These are phyloP conservation scores for Pinna nobilis DNA, from an alignment of 1,140 invertebrate genomes.

Conservation along the genomic window DNA sequence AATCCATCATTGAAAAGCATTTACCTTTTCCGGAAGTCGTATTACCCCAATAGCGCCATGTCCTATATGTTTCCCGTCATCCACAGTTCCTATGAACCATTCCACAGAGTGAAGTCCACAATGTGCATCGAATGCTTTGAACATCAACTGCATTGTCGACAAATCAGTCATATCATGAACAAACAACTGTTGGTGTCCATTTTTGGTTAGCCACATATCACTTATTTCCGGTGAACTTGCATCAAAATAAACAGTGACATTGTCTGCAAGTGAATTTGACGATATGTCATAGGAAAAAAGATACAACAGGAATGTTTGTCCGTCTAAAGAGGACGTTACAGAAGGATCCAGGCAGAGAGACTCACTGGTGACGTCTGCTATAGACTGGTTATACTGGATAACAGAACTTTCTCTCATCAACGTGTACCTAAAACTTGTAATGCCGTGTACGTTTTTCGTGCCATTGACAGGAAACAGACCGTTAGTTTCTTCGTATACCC, in stretches of 20 bases:
- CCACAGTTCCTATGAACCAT: slow-evolving; percentile 42
- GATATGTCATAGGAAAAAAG: slow-evolving; percentile 45
- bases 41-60: slow-evolving; percentile 28
- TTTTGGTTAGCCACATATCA: slow-evolving; percentile 40
- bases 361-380: slow-evolving; percentile 34
- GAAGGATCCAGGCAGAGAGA: slow-evolving; percentile 15
- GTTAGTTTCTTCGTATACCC: slow-evolving; percentile 32
- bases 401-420: neutral
- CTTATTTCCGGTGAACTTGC: slow-evolving; percentile 39
- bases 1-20: neutral
- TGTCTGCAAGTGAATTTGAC: slow-evolving; percentile 39
- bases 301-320: slow-evolving; percentile 43
- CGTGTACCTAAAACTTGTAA: slow-evolving; percentile 19
- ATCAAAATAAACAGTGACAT: slow-evolving; percentile 43
- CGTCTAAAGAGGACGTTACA: slow-evolving; percentile 45
- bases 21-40: neutral
- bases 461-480: slow-evolving; percentile 33
- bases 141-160: slow-evolving; percentile 46
- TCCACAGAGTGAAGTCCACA: slow-evolving; percentile 45
- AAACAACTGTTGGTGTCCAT: slow-evolving; percentile 36
- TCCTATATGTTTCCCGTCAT: slow-evolving; percentile 29
- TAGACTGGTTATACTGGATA: neutral
- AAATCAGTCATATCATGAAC: slow-evolving; percentile 52
- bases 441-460: slow-evolving; percentile 34
- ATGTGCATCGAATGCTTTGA: slow-evolving; percentile 46